Base-by-base conservation (phyloP, 2,888 invertebrate species). In the Cyclophora punctaria region DNA sequence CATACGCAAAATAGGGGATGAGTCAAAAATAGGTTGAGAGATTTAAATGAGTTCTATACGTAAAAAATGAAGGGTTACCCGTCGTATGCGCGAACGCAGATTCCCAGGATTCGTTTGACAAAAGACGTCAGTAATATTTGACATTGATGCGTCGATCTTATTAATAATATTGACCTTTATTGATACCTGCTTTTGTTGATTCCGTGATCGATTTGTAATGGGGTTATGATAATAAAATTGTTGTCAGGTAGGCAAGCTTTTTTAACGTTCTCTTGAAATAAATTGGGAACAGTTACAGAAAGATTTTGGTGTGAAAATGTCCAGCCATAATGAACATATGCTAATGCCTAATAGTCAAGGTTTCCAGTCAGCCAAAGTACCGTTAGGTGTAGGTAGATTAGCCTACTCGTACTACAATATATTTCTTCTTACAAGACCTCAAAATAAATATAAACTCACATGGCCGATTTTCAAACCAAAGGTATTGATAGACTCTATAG, bases 41-140 rank as follows among this genome's bases (percentile, higher is more conserved):
- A 83, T 85, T 83, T 78, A 81, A 84, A 87, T 86, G 79, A 80
- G 83, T 80, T 83, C 77, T 73, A 78, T 82, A 79, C 74, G 69
- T 67, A 83, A 81, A 81, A 80, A 79, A 70, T 65, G 37, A 75
- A 75, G 83, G 84, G 80, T 80, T 70, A 60, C 51, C 48, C 47
- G 52, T 42, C 48, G 48, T 51, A 59, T 43, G 41, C 62, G 60
- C 63, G 62, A 75, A 69, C 71, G 73, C 77, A 77, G 78, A 82
- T 84, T 83, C 83, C 78, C 83, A 83, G 73, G 20, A 20, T 20
- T 67, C 48, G 65, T 51, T 51, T 63, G 57, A 83, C 80, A 83
- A 84, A 76, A 76, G 79, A 78, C 73, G 73, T 77, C 78, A 71
- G 67, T 70, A 64, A 55, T 76, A 67, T 80, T 78, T 80, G 82